Evolutionary conservation across 2,888 invertebrate genomes (phyloP).

Genomic region (Rugalucina vietnamica): DNA sequence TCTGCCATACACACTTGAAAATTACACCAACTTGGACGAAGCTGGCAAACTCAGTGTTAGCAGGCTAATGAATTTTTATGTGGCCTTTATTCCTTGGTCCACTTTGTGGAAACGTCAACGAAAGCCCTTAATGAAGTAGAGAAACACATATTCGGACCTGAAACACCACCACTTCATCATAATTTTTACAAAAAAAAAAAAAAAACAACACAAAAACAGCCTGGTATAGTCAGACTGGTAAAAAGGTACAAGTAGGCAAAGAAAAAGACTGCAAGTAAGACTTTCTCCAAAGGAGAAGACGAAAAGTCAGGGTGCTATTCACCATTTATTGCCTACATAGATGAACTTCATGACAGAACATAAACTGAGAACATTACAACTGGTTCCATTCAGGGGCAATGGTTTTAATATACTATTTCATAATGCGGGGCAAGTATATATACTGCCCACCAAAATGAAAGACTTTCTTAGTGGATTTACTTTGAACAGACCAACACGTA

Average conservation of each 20-base stretch:
- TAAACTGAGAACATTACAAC: constrained; percentile 37
- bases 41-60: constrained; percentile 9
- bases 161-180: neutral
- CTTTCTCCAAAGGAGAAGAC: constrained; percentile 16
- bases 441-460: constrained; percentile 22
- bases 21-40: constrained; percentile 36
- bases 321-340: constrained; percentile 26
- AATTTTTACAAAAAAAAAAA: constrained; percentile 5
- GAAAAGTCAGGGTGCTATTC: constrained; percentile 40
- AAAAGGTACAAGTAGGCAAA: no score
- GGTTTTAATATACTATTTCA: constrained; percentile 37
- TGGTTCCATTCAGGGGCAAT: constrained; percentile 23
- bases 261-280: constrained; percentile 27
- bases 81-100: constrained; percentile 42
- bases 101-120: constrained; percentile 42
- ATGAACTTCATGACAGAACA: no score
- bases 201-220: constrained; percentile 3
- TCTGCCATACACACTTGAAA: constrained; percentile 29
- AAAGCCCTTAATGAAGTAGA: constrained; percentile 26
- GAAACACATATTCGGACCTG: neutral
- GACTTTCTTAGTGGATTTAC: constrained; percentile 10
- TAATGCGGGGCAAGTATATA: constrained; percentile 39
- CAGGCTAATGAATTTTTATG: constrained; percentile 48
- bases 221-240: constrained; percentile 36
- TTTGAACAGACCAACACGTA: constrained; percentile 22